Evolutionary conservation across 2,888 invertebrate species (phyloP).

Genomic region (Cheilosia variabilis): DNA sequence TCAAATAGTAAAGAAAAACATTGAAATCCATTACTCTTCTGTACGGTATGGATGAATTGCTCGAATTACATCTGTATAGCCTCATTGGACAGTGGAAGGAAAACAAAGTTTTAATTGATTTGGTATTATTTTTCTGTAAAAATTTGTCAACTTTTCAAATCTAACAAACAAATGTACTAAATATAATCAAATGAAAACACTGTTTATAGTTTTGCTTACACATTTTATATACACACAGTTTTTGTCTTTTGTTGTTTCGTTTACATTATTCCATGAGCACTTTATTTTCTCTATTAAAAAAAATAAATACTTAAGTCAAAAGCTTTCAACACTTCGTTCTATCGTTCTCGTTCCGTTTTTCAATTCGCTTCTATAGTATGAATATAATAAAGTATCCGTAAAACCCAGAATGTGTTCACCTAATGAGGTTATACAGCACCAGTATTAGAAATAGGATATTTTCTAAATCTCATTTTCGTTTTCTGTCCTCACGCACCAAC

Average conservation of each 20-base stretch:
- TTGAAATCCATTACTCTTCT: slow-evolving; percentile 47
- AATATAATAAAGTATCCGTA: slow-evolving; percentile 10
- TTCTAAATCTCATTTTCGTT: slow-evolving; percentile 64
- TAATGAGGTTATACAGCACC: slow-evolving; percentile 75
- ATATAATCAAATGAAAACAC: slow-evolving; percentile 42
- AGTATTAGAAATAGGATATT: slow-evolving; percentile 71
- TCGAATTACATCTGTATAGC: slow-evolving; percentile 67
- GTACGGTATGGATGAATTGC: slow-evolving; percentile 49
- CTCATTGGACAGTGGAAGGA: slow-evolving; percentile 68
- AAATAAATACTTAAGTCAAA: slow-evolving; percentile 3
- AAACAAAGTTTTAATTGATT: slow-evolving; percentile 71
- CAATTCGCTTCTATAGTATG: slow-evolving; percentile 55
- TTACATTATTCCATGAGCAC: slow-evolving; percentile 55
- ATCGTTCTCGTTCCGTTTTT: slow-evolving; percentile 49
- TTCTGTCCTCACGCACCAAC: slow-evolving; percentile 73
- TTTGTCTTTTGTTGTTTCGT: slow-evolving; percentile 15
- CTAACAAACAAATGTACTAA: slow-evolving; percentile 38
- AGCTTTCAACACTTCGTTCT: slow-evolving; percentile 56
- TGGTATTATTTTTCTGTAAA: slow-evolving; percentile 34
- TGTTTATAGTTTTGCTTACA: slow-evolving; percentile 62
- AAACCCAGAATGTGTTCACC: slow-evolving; percentile 72
- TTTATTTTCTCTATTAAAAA: slow-evolving; percentile 47
- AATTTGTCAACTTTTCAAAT: slow-evolving; percentile 39
- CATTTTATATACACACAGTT: slow-evolving; percentile 57
- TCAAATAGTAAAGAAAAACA: slow-evolving; percentile 24